Conservation (phyloP, 2,888 invertebrate species). For the Acanthosepion pharaonis region DNA sequence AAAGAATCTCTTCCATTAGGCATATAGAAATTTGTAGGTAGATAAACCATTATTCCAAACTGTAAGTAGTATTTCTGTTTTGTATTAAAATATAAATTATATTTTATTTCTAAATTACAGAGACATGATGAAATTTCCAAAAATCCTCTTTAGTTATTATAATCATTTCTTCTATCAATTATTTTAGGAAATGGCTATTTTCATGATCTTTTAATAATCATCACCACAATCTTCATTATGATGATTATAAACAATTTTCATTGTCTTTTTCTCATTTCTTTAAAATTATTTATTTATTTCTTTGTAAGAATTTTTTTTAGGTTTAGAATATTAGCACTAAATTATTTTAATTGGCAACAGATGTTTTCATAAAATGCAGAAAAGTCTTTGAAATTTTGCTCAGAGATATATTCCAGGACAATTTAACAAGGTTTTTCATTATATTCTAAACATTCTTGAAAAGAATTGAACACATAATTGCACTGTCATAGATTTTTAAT, state of each 20-base stretch:
- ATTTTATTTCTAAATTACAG: neutral
- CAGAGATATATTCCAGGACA: neutral
- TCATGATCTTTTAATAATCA: too few relatives aligned
- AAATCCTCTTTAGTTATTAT: neutral
- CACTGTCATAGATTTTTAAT: neutral
- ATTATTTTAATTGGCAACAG: neutral
- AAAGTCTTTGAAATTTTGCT: conserved; percentile 2
- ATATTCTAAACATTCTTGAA: neutral
- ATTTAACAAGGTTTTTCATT: neutral
- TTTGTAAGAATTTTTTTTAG: neutral
- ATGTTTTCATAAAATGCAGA: neutral
- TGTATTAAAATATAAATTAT: too few relatives aligned
- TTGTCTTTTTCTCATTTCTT: neutral
- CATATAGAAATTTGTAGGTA: too few relatives aligned
- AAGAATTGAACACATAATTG: neutral
- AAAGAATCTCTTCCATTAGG: too few relatives aligned
- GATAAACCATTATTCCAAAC: too few relatives aligned
- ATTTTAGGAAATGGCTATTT: neutral
- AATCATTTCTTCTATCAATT: neutral
- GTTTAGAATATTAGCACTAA: neutral
- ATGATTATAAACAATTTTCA: neutral
- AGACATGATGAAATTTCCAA: neutral
- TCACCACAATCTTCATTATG: neutral
- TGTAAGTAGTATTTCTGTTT: too few relatives aligned
- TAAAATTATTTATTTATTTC: neutral